Evolutionary conservation across 2,888 invertebrate genomes (phyloP).

Genomic region (Diaphora mendica): DNA sequence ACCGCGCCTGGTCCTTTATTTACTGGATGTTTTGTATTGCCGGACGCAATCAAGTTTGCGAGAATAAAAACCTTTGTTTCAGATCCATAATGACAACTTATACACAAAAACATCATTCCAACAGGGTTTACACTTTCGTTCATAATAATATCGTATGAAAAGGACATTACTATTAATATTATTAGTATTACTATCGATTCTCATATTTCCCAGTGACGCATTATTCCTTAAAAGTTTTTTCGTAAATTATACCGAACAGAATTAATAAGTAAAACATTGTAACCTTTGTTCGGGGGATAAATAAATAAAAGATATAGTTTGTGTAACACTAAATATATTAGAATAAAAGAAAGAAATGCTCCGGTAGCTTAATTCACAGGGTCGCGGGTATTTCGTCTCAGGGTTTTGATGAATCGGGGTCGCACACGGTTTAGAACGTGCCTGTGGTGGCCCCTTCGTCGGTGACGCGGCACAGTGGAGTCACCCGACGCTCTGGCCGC

Average conservation of each 20-base stretch:
- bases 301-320: no score
- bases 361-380: no score
- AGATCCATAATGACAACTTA: conserved; percentile 30
- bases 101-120: conserved; percentile 19
- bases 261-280: neutral
- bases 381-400: no score
- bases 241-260: neutral
- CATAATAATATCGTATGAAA: neutral
- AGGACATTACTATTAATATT: neutral
- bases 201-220: neutral
- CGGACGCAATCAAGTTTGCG: conserved; percentile 54
- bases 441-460: no score
- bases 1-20: no score
- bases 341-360: no score
- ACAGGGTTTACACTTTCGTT: conserved; percentile 32
- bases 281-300: no score
- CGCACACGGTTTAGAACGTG: no score
- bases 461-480: no score
- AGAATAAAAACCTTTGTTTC: conserved; percentile 54
- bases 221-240: neutral
- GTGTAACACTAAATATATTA: no score
- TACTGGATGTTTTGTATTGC: conserved; percentile 54
- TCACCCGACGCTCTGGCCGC: no score
- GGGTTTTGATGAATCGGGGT: no score
- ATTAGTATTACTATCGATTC: neutral